These are phyloP conservation scores for Nothobranchius kuhntae DNA, from an alignment of 2,113 vertebrate species.

Conservation along the genomic window DNA sequence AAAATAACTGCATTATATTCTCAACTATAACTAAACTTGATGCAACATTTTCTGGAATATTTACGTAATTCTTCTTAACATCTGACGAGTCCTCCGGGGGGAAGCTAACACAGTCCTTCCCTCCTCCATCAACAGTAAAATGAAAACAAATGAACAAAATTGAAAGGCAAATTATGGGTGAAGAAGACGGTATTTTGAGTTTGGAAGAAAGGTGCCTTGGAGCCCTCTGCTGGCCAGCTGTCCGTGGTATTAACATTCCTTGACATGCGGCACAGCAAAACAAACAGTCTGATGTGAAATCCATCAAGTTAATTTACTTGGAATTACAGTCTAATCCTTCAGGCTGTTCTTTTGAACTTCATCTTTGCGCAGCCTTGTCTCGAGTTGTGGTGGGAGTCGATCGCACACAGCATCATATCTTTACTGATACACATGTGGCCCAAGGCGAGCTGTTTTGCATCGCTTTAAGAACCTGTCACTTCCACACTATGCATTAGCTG, in stretches of 20 bases:
- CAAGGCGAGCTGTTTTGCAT: conserved; percentile 45
- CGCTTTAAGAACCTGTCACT: conserved; percentile 52
- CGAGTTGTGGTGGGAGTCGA: conserved; percentile 32
- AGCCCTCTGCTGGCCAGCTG: conserved; percentile 4
- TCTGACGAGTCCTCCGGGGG: background rate
- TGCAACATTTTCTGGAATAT: no score
- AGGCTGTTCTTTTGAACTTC: conserved; percentile 51
- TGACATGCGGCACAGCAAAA: conserved; percentile 16
- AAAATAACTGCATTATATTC: background rate
- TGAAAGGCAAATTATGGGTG: background rate
- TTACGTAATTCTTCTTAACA: no score
- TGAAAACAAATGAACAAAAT: background rate
- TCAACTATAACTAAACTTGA: background rate
- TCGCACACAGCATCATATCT: conserved; percentile 42
- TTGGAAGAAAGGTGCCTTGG: background rate
- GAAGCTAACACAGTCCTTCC: background rate
- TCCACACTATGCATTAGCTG: conserved; percentile 32
- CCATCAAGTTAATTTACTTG: conserved; percentile 29
- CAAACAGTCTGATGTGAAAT: conserved; percentile 28
- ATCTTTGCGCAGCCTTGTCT: conserved; percentile 46
- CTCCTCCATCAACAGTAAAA: background rate
- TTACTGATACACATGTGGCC: conserved; percentile 59
- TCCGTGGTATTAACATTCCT: conserved; percentile 7
- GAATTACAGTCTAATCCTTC: conserved; percentile 26
- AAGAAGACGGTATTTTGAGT: background rate